These are phyloP conservation scores for Hippasteria phrygiana DNA, from an alignment of 53 echinoderm and acorn worm species.

Conservation along the genomic window DNA sequence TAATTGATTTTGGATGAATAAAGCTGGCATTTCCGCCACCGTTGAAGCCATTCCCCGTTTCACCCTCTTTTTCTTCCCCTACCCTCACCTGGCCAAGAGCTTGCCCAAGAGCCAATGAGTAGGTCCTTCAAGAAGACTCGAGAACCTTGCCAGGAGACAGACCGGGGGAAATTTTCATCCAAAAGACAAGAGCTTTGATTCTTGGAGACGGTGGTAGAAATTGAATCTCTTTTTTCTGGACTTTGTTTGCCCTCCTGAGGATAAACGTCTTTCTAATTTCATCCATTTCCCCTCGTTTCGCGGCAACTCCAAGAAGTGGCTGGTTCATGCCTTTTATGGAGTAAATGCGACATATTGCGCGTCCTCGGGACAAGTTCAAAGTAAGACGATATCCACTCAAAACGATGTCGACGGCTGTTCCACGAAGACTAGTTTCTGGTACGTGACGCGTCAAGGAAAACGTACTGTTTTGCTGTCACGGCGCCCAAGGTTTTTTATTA, in stretches of 20 bases:
- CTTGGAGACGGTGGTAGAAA: neutral
- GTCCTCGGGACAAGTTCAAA: slow-evolving; percentile 2
- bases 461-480: neutral
- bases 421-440: neutral
- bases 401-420: slow-evolving; percentile 21
- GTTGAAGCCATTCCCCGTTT: neutral
- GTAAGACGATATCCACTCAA: slow-evolving; percentile 7
- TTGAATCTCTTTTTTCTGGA: neutral
- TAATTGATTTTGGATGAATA: neutral
- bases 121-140: neutral
- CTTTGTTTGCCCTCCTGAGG: neutral
- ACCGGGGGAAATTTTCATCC: neutral
- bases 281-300: neutral
- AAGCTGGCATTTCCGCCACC: neutral
- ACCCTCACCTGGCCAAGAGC: neutral
- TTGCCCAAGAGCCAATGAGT: neutral
- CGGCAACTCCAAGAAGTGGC: neutral
- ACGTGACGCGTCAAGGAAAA: neutral
- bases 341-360: neutral
- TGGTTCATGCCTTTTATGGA: slow-evolving; percentile 39
- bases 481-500: neutral
- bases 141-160: neutral
- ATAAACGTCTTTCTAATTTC: neutral
- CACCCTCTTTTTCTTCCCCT: neutral
- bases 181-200: neutral